Evolutionary conservation across 2,797 vertebrate species (phyloP), one percentile per base, ranked within the genome.

Genomic region (Hemitrygon akajei): DNA sequence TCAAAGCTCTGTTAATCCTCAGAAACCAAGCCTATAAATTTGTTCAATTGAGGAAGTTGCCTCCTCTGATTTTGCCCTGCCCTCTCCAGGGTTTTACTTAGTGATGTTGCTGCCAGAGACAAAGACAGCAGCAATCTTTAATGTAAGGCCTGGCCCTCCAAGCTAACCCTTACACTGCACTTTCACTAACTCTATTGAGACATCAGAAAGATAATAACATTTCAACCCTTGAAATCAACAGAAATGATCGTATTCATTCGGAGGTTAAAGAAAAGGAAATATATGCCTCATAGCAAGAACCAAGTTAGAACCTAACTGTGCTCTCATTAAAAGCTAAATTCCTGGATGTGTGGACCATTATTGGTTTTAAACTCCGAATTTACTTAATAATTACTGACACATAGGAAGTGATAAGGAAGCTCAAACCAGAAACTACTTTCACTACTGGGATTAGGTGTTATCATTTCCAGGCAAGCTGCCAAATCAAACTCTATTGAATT

Each of bases 361-460:
- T 34, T 89, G 60, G n/a, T 89, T 89, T 87, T 66, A 89, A 89
- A 66, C 16, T 66, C 60, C 89, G 60, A 34, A 66, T 66, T 89
- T 66, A 66, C 7, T 14, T 16, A 34, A n/a, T 63, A 18, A n/a
- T 89, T 89, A 56, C 60, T 18, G n/a, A 66, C 86, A 89, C 58
- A 66, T 66, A n/a, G 86, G 63, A 66, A 63, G 34, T 80, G 79
- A 80, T 79, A 79, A 80, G 34, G 30, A 37, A 89, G 86, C 7
- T 89, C 60, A 34, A 89, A 22, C 86, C n/a, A 66, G 66, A 89
- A 34, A 66, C 86, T 89, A 27, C 1, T 89, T 89, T 89, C 34
- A 10, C 60, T 66, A 10, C n/a, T 34, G 58, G 60, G 63, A 89
- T 37, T 69, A 66, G 18, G 18, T 37, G 34, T 89, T 37, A 89